Base-by-base conservation (phyloP, 1,140 invertebrate species). In the Antheraea mylitta region DNA sequence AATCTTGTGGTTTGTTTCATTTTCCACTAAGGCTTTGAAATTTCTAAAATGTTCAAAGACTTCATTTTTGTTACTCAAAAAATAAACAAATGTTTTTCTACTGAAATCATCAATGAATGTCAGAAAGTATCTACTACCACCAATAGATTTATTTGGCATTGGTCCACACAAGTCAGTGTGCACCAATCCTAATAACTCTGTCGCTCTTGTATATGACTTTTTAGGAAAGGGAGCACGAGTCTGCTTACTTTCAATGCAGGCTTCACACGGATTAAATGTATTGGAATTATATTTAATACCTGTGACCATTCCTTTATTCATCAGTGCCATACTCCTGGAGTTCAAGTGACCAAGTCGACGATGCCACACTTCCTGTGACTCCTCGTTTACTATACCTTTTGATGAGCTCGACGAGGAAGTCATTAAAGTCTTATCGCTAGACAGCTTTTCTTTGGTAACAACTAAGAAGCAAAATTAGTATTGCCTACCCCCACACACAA, bases 91-190 rank as follows among this genome's bases (percentile, higher is more conserved):
- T 16, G 71, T 74, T 70, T 72, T 85, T n/a, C 79, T 77, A 1
- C 75, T 72, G 61, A 37, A 75, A 48, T 90, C 84, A 70, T 89
- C 83, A 61, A 86, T 81, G 59, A 87, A 87, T 3, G 77, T 77
- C 9, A 87, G 18, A 42, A 87, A 79, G 76, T 88, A 87, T 66
- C 66, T 77, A n/a, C 73, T 67, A 45, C 78, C 78, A 67, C 77
- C 71, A 30, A 78, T 66, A 9, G 82, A 85, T 16, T 60, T 78
- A 74, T 79, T 82, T 18, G n/a, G n/a, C n/a, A n/a, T n/a, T n/a
- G n/a, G n/a, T n/a, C n/a, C n/a, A n/a, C n/a, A n/a, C n/a, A 82
- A 64, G 67, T 86, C 80, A 60, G 72, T 58, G 64, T 89, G 81
- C 38, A 87, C 65, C 4, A 86, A 18, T 3, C 77, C 81, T 60